A percentile compares a stretch with the other conserved stretches of the same genome.
Conservation (phyloP, 2,888 invertebrate species). For the Leptinotarsa peninsularis region DNA sequence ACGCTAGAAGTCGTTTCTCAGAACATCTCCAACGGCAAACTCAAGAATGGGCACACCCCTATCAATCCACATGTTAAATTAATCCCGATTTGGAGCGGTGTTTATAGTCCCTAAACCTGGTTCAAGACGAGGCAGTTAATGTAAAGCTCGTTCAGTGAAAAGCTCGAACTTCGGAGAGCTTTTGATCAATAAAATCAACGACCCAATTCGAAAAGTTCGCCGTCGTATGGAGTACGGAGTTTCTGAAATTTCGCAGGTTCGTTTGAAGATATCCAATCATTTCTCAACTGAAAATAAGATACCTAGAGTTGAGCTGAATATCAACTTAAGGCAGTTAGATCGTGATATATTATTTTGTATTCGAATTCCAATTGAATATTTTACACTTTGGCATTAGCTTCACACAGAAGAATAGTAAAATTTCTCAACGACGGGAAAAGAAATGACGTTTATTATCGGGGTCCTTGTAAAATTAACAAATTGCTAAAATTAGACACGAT, state of each 20-base stretch:
- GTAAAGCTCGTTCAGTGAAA: not conserved
- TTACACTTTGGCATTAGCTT: no score
- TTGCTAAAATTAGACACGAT: no score
- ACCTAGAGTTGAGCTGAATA: no score
- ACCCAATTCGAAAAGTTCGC: not conserved
- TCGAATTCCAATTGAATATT: no score
- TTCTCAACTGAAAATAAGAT: not conserved
- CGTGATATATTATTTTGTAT: no score
- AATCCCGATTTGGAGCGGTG: not conserved
- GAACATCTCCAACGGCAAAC: not conserved
- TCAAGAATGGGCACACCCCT: not conserved
- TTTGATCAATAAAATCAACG: slow-evolving; percentile 12
- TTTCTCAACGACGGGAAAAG: no score
- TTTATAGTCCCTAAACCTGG: not conserved
- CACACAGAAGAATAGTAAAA: no score
- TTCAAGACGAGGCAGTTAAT: slow-evolving; percentile 2
- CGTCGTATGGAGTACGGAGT: not conserved
- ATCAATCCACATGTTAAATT: not conserved
- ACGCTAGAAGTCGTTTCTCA: not conserved
- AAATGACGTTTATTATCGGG: no score
- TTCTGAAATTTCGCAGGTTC: not conserved
- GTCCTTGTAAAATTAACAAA: no score
- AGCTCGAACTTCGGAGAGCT: not conserved
- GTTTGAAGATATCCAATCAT: not conserved
- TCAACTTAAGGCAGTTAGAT: no score